These are phyloP conservation scores for Gnatocerus cornutus DNA, from an alignment of 2,888 invertebrate species.

Conservation along the genomic window DNA sequence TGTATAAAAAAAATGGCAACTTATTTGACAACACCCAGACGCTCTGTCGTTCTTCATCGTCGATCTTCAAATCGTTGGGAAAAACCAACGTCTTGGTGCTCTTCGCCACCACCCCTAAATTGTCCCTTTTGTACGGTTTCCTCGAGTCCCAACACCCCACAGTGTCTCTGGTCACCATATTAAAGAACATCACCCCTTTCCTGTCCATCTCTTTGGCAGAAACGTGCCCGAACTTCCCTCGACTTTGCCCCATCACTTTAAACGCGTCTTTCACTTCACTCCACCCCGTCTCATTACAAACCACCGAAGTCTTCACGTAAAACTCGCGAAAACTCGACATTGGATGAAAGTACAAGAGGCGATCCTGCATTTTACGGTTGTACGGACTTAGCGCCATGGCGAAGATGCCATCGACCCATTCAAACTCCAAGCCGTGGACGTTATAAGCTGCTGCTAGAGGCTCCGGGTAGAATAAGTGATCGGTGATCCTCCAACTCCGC, in stretches of 20 bases:
- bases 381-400: slow-evolving; percentile 81
- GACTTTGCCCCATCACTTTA: slow-evolving; percentile 69
- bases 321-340: slow-evolving; percentile 89
- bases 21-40: slow-evolving; percentile 86
- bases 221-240: slow-evolving; percentile 79
- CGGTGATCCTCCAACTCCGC: slow-evolving; percentile 78
- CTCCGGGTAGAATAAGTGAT: slow-evolving; percentile 83
- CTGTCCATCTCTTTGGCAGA: slow-evolving; percentile 83
- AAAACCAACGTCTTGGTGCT: slow-evolving; percentile 80
- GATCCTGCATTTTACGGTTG: slow-evolving; percentile 72
- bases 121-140: slow-evolving; percentile 78
- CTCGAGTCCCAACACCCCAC: slow-evolving; percentile 87
- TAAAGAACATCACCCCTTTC: slow-evolving; percentile 84
- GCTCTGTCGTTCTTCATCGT: slow-evolving; percentile 79
- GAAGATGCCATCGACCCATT: slow-evolving; percentile 89
- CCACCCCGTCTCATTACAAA: slow-evolving; percentile 77
- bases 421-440: slow-evolving; percentile 83
- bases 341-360: slow-evolving; percentile 84
- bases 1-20: slow-evolving; percentile 82
- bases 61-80: slow-evolving; percentile 87
- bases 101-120: slow-evolving; percentile 77
- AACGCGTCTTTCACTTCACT: slow-evolving; percentile 64
- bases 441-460: slow-evolving; percentile 84
- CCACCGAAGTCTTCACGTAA: slow-evolving; percentile 78
- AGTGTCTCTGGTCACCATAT: slow-evolving; percentile 83